Evolutionary conservation across 2,888 invertebrate species (phyloP).

Genomic region (Mayetiola destructor): DNA sequence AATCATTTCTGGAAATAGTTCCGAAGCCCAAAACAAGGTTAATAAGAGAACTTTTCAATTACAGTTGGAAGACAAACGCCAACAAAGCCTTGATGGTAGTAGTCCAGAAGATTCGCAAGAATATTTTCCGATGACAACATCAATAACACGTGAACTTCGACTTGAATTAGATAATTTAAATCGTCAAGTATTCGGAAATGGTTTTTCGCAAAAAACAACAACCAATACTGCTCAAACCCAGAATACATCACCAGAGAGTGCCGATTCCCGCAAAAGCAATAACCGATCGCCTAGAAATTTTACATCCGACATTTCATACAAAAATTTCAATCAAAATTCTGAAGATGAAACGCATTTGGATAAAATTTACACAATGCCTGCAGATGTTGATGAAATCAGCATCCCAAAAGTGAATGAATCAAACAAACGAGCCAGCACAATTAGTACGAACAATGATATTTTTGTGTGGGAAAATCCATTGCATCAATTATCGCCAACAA

Average conservation of each 20-base stretch:
- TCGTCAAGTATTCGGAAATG: conserved; percentile 62
- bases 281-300: conserved; percentile 14
- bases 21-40: background rate
- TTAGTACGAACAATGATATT: conserved; percentile 45
- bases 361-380: conserved; percentile 29
- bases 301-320: conserved; percentile 13
- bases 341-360: conserved; percentile 23
- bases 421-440: conserved; percentile 26
- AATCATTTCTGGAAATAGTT: no score
- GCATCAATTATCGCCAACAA: conserved; percentile 41
- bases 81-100: conserved; percentile 38
- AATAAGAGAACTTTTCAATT: conserved; percentile 1
- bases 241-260: conserved; percentile 16
- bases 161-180: conserved; percentile 72
- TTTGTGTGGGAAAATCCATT: conserved; percentile 70
- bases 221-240: conserved; percentile 15
- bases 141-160: conserved; percentile 68
- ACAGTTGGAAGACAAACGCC: conserved; percentile 12
- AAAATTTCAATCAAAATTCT: conserved; percentile 14
- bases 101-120: conserved; percentile 71
- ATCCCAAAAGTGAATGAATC: conserved; percentile 18
- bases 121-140: conserved; percentile 76
- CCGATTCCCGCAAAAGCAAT: conserved; percentile 6
- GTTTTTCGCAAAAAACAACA: conserved; percentile 21
- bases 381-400: background rate